Conservation (phyloP, 2,797 vertebrate species). For the Tinamus major region DNA sequence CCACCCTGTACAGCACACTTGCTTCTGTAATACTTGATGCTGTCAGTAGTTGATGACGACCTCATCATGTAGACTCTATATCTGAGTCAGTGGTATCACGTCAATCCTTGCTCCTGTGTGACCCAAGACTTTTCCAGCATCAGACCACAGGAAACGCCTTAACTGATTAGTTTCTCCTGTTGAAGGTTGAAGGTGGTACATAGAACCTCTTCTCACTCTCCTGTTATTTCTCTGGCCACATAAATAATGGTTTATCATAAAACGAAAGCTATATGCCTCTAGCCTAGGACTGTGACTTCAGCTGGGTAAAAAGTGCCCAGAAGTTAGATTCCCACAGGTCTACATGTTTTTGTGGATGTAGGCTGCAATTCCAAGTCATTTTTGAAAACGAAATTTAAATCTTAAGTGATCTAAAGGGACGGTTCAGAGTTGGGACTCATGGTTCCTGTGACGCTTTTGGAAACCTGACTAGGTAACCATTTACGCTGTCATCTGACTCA, state of each 20-base stretch:
- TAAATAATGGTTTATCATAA: not conserved
- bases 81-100: not conserved
- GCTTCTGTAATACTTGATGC: not conserved
- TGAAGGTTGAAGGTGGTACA: rapidly evolving
- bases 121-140: not conserved
- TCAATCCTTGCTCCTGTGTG: not conserved
- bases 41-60: not conserved
- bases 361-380: not conserved
- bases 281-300: not conserved
- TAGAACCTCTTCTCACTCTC: not conserved
- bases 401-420: not conserved
- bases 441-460: not conserved
- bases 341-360: not conserved
- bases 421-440: not conserved
- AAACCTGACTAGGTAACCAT: not conserved
- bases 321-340: not conserved
- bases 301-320: not conserved
- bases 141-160: not conserved
- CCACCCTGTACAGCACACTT: not conserved
- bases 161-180: not conserved
- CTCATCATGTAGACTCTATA: rapidly evolving
- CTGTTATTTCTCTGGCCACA: not conserved
- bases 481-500: not conserved
- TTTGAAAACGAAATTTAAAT: not conserved
- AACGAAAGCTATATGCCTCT: not conserved